Conservation (phyloP, 2,888 invertebrate genomes). For the Erebia aethiops region DNA sequence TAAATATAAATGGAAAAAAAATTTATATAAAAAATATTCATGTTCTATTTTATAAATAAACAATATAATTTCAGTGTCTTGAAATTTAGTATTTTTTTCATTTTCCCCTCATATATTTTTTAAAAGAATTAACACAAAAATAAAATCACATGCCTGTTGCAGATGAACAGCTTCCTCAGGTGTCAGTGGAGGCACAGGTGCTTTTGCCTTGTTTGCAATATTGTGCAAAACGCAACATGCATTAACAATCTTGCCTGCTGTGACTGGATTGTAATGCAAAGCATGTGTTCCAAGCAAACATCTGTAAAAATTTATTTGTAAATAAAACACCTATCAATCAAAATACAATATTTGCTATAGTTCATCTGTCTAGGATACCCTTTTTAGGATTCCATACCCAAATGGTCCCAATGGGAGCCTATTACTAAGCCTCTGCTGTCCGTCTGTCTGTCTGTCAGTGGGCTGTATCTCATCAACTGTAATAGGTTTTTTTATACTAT, state of each 20-base stretch:
- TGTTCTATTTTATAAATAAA: not conserved
- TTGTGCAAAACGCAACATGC: slow-evolving; percentile 1
- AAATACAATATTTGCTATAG: not conserved
- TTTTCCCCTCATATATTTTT: not conserved
- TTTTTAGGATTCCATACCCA: too few species aligned
- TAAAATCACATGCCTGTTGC: not conserved
- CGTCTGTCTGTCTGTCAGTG: too few species aligned
- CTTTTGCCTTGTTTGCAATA: not conserved
- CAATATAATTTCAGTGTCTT: not conserved
- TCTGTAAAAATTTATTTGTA: not conserved
- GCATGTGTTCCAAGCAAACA: not conserved
- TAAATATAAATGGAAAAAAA: too few species aligned
- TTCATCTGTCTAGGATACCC: not conserved
- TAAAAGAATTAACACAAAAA: not conserved
- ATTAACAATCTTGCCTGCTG: not conserved
- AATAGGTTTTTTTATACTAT: too few species aligned
- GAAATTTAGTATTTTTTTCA: not conserved
- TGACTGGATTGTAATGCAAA: not conserved
- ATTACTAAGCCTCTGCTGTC: too few species aligned
- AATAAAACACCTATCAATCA: not conserved
- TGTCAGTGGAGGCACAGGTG: not conserved
- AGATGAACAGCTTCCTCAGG: not conserved
- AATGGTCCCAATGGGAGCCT: too few species aligned
- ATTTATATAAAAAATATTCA: too few species aligned
- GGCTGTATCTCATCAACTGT: too few species aligned